Conservation (phyloP, 2,888 invertebrate species). For the Danaus chrysippus region DNA sequence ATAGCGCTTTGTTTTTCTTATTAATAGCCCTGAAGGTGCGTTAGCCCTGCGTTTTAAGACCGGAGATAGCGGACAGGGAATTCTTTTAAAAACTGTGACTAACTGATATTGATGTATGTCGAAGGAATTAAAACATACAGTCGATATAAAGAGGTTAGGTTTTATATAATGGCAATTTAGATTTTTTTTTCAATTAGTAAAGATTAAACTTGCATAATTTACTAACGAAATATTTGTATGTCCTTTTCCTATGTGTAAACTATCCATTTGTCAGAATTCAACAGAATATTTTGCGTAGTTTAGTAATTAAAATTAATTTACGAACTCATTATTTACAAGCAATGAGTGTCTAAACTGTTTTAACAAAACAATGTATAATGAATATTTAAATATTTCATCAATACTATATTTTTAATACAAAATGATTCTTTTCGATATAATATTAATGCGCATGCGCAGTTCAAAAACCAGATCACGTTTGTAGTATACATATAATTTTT, state of each 20-base stretch:
- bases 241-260: too few relatives aligned
- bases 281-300: too few relatives aligned
- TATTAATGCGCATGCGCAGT: slow-evolving; percentile 68
- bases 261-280: too few relatives aligned
- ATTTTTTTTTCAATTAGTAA: too few relatives aligned
- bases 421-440: slow-evolving; percentile 53
- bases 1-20: slow-evolving; percentile 44
- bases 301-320: too few relatives aligned
- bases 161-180: too few relatives aligned
- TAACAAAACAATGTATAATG: slow-evolving; percentile 6
- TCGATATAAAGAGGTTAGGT: too few relatives aligned
- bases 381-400: slow-evolving; percentile 24
- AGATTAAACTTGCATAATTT: too few relatives aligned
- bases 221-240: too few relatives aligned
- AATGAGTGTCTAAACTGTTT: neutral
- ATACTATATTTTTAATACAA: slow-evolving; percentile 37
- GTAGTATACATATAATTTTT: slow-evolving; percentile 46
- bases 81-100: slow-evolving; percentile 15
- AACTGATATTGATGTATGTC: neutral
- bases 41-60: slow-evolving; percentile 58
- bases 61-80: slow-evolving; percentile 35
- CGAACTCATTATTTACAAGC: too few relatives aligned
- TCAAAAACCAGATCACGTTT: slow-evolving; percentile 68
- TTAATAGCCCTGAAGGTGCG: slow-evolving; percentile 65
- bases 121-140: too few relatives aligned